Evolutionary conservation across 2,888 invertebrate genomes (phyloP).

Genomic region (Drosophila antonietae): DNA sequence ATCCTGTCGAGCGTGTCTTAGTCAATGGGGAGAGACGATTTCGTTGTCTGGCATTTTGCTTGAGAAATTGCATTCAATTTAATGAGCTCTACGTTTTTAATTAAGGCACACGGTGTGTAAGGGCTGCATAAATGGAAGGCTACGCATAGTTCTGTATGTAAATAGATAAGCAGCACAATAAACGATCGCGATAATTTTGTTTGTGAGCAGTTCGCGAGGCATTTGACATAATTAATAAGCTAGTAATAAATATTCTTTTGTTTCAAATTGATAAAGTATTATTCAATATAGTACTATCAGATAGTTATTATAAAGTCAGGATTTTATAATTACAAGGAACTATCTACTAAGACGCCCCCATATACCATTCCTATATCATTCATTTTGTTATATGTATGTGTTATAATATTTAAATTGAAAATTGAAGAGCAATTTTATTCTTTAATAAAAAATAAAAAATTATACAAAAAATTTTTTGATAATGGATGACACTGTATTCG

Average conservation of each 20-base stretch:
- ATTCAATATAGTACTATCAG: background rate
- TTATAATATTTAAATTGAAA: too few relatives aligned
- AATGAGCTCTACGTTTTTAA: constrained; percentile 69
- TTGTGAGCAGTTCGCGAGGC: constrained; percentile 12
- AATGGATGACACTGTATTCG: too few relatives aligned
- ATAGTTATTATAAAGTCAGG: too few relatives aligned
- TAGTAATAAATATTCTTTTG: background rate
- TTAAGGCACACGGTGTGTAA: constrained; percentile 56
- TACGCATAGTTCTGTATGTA: constrained; percentile 1
- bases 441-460: too few relatives aligned
- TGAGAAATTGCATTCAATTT: constrained; percentile 61
- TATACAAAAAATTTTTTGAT: too few relatives aligned
- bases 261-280: background rate
- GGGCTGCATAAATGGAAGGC: constrained; percentile 26
- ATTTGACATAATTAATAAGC: too few relatives aligned
- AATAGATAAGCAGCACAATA: constrained; percentile 24
- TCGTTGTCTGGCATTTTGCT: constrained; percentile 61
- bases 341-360: background rate
- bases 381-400: too few relatives aligned
- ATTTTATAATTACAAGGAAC: background rate
- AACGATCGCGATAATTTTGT: constrained; percentile 28
- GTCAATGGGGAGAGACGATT: constrained; percentile 39
- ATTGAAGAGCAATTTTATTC: too few relatives aligned
- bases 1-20: constrained; percentile 48
- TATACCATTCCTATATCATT: too few relatives aligned